A percentile compares a stretch with the other conserved stretches of the same genome.
These are phyloP conservation scores for Lasioglossum malachurum DNA, from an alignment of 2,888 invertebrate genomes.

Conservation along the genomic window DNA sequence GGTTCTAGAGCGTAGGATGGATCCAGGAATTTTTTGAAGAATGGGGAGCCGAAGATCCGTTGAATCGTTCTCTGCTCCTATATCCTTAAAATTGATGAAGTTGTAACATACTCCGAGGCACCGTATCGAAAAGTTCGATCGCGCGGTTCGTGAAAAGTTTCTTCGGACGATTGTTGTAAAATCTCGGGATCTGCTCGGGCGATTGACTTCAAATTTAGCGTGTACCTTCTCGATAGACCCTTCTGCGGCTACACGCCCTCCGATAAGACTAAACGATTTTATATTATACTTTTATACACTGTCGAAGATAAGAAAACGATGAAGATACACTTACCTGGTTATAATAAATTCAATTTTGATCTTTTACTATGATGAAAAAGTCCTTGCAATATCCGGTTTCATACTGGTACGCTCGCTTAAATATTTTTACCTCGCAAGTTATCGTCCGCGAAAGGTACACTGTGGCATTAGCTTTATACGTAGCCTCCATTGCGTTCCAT, in stretches of 20 bases:
- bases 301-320: neutral
- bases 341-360: neutral
- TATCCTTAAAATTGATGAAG: neutral
- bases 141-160: neutral
- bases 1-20: neutral
- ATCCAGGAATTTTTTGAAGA: neutral
- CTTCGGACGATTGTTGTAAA: neutral
- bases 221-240: neutral
- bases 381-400: neutral
- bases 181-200: neutral
- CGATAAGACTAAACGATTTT: neutral
- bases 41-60: neutral
- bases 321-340: neutral
- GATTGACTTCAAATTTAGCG: slow-evolving; percentile 7
- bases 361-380: neutral
- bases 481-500: neutral
- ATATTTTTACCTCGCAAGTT: neutral
- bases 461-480: neutral
- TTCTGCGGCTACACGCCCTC: neutral
- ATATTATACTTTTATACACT: neutral
- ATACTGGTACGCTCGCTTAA: neutral
- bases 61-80: neutral
- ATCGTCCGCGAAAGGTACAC: neutral
- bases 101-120: neutral
- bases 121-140: neutral